A percentile compares a stretch with the other conserved stretches of the same genome.
Evolutionary conservation across 2,888 invertebrate species (phyloP).

Genomic region (Antheraea assamensis): DNA sequence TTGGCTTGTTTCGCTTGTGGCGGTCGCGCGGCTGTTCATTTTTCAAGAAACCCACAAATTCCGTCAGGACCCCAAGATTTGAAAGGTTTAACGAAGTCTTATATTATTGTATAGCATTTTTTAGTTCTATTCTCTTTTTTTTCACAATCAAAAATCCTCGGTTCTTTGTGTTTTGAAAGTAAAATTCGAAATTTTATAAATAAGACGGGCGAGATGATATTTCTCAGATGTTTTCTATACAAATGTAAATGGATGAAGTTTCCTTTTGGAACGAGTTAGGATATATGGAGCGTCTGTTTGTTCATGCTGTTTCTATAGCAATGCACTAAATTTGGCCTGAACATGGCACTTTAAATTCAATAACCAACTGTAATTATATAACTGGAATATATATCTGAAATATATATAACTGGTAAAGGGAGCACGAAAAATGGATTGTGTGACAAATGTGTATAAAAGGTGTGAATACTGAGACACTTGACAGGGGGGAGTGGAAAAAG

Average conservation of each 20-base stretch:
- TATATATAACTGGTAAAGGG: too few relatives aligned
- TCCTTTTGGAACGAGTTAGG: not conserved
- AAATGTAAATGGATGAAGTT: not conserved
- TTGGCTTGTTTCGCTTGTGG: constrained; percentile 24
- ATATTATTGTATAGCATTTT: constrained; percentile 2
- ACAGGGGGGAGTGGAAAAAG: too few relatives aligned
- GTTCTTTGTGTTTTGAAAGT: not conserved
- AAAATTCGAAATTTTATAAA: constrained; percentile 2
- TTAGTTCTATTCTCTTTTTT: constrained; percentile 12
- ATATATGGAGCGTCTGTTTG: too few relatives aligned
- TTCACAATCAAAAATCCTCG: not conserved
- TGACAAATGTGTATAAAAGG: too few relatives aligned
- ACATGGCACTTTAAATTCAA: too few relatives aligned
- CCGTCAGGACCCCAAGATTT: constrained; percentile 29
- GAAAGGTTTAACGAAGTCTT: constrained; percentile 12
- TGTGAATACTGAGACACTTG: too few relatives aligned
- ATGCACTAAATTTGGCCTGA: too few relatives aligned
- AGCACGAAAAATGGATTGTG: too few relatives aligned
- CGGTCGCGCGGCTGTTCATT: constrained; percentile 78
- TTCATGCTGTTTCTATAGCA: too few relatives aligned
- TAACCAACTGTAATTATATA: not conserved
- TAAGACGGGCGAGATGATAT: not conserved
- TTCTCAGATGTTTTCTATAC: not conserved
- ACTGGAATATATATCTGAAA: too few relatives aligned
- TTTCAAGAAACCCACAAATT: constrained; percentile 75